Evolutionary conservation across 1,140 invertebrate species (phyloP), one percentile per base, ranked within the genome.

Genomic region (Goniozus legneri): DNA sequence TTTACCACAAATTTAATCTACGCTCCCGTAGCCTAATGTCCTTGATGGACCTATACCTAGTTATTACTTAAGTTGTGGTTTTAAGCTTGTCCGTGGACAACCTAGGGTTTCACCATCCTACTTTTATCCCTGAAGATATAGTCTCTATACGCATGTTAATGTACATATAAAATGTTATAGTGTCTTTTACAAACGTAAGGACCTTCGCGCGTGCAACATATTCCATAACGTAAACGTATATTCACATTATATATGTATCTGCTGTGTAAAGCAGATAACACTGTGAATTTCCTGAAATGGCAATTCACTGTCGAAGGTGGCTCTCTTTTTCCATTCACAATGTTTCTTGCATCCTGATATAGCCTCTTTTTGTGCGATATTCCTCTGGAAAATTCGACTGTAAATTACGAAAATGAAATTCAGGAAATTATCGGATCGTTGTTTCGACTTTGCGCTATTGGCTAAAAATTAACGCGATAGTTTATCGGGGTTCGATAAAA

Each of bases 131-230:
- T 58, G 55, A 61, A 58, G 64, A 52, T 43, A 62, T 60, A 71
- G 57, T 53, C 58, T 54, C 61, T 71, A 64, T 70, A 66, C 65
- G 63, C 66, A 69, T 72, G 67, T 71, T 74, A 72, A 70, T 74
- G 67, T 71, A 74, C 60, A 72, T 74, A 74, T 60, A 65, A 64
- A 57, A 67, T 67, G 64, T 72, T 72, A 66, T 65, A 70, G 64
- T 69, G 64, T 69, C 69, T 67, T 72, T 71, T 74, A 71, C 65
- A 58, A 64, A 64, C 56, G 57, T 70, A 69, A 72, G 50, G 54
- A 65, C 64, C 52, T 64, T 65, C 64, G 62, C 52, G 58, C 46
- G 60, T 54, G 59, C 56, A 59, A 44, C 10, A 22, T 16, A 40
- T 27, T n/a, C 21, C 20, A 40, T 15, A 22, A 15, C 12, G 2